Evolutionary conservation across 2,797 vertebrate species (phyloP).

Genomic region (Ctenopoma multispine): DNA sequence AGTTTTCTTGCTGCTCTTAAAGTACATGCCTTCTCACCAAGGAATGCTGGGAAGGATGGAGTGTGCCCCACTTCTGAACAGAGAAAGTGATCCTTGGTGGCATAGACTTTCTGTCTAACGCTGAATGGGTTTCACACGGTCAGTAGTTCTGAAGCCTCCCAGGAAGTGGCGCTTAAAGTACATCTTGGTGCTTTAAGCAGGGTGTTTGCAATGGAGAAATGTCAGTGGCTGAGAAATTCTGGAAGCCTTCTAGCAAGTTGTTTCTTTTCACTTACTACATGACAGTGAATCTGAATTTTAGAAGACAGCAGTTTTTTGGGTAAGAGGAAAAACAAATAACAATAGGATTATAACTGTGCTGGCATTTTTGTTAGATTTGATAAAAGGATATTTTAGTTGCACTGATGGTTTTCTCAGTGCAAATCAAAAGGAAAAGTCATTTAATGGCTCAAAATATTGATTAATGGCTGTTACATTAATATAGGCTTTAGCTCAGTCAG

Average conservation of each 20-base stretch:
- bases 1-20: constrained; percentile 3
- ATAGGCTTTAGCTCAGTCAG: background rate
- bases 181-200: no score
- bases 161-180: constrained; percentile 41
- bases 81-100: constrained; percentile 33
- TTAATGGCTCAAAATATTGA: no score
- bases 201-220: constrained; percentile 30
- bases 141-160: constrained; percentile 19
- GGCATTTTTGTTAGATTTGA: background rate
- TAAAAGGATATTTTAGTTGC: background rate
- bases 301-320: background rate
- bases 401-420: no score
- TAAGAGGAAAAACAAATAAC: background rate
- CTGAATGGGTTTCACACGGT: constrained; percentile 43
- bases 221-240: constrained; percentile 10
- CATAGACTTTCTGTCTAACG: constrained; percentile 23
- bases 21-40: constrained; percentile 28
- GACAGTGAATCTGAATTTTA: no score
- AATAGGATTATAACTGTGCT: no score
- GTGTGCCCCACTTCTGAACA: constrained; percentile 28
- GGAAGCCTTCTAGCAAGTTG: background rate
- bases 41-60: constrained; percentile 63
- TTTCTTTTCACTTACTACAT: constrained; percentile 3
- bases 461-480: background rate
- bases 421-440: background rate